Percentiles rank a stretch among this genome's conserved stretches.
Conservation (phyloP, 1,140 invertebrate species). For the Drosophila sechellia region DNA sequence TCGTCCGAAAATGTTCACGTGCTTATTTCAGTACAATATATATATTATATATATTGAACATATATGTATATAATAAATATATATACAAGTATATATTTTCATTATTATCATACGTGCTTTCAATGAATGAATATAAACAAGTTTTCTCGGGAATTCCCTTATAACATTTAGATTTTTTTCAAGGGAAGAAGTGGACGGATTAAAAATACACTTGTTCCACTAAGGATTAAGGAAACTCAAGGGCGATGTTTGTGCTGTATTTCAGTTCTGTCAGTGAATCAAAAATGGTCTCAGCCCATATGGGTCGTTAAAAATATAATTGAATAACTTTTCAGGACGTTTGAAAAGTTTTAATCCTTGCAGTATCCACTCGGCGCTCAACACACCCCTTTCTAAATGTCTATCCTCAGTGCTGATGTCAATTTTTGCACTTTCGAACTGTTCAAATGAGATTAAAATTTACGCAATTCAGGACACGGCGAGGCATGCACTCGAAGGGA, state of each 20-base stretch:
- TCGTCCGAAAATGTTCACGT: not conserved
- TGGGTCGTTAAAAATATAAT: not conserved
- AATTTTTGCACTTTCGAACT: slow-evolving; percentile 72
- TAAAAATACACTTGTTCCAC: not conserved
- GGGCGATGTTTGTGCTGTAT: not conserved
- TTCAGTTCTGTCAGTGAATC: not conserved
- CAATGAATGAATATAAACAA: no score
- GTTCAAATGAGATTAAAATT: slow-evolving; percentile 81
- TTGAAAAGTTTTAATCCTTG: slow-evolving; percentile 38
- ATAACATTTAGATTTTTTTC: no score
- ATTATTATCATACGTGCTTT: no score
- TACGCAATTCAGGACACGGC: slow-evolving; percentile 41
- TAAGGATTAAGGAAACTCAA: not conserved
- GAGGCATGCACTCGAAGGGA: slow-evolving; percentile 73
- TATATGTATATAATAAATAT: not conserved
- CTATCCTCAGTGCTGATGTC: slow-evolving; percentile 60
- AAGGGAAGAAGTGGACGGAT: not conserved
- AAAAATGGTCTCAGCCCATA: not conserved
- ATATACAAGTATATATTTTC: not conserved
- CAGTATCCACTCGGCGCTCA: slow-evolving; percentile 10
- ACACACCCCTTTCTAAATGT: slow-evolving; percentile 47
- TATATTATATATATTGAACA: not conserved
- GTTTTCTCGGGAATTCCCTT: no score
- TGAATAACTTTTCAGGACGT: slow-evolving; percentile 11
- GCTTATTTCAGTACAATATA: not conserved